A percentile compares a stretch with the other conserved stretches of the same genome.
These are phyloP conservation scores for Azemiops feae DNA, from an alignment of 2,113 vertebrate species.

Conservation along the genomic window DNA sequence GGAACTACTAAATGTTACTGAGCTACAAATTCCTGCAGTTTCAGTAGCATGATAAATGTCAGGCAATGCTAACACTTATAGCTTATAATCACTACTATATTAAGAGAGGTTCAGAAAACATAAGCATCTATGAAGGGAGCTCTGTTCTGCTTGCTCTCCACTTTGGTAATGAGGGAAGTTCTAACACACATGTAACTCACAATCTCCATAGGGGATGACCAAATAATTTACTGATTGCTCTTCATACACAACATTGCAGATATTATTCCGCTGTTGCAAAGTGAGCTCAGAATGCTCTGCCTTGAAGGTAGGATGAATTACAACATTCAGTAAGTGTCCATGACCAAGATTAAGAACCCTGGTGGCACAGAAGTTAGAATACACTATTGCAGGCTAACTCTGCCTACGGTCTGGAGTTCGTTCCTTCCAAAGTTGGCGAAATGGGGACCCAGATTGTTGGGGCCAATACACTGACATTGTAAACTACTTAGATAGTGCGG, in stretches of 20 bases:
- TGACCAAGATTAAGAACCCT: not conserved
- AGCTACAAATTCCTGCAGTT: not conserved
- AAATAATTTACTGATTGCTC: not conserved
- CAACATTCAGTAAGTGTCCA: not conserved
- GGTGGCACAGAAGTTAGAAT: not conserved
- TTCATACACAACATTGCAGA: not conserved
- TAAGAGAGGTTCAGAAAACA: not conserved
- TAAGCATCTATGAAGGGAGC: not conserved
- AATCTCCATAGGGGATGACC: not conserved
- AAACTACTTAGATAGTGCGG: not conserved
- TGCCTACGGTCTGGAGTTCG: not conserved
- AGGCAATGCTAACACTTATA: not conserved
- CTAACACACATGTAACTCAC: not conserved
- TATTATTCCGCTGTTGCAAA: not conserved
- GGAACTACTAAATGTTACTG: not conserved
- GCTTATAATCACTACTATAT: not conserved
- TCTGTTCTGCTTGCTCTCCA: not conserved
- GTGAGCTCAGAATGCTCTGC: not conserved
- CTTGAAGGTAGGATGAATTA: not conserved
- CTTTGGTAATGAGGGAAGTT: not conserved
- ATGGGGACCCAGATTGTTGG: not conserved
- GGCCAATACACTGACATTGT: not conserved
- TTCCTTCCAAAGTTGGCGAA: not conserved
- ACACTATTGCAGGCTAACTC: not conserved
- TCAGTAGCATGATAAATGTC: not conserved